These are phyloP conservation scores for Campylomormyrus tamandua DNA, from an alignment of 2,113 vertebrate species.

Conservation along the genomic window DNA sequence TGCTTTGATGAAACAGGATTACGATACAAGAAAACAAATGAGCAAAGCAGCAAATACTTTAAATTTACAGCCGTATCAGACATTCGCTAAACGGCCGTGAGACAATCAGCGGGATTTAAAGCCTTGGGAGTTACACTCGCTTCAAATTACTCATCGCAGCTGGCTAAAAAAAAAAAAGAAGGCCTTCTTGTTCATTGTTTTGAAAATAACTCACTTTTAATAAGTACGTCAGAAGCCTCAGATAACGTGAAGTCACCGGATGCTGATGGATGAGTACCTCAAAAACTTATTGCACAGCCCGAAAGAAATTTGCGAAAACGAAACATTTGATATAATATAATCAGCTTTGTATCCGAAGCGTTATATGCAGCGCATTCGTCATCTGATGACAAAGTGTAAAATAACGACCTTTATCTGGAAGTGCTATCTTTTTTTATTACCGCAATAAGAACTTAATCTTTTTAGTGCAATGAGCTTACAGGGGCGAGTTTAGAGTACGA, in stretches of 20 bases:
- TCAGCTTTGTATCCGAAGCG: neutral
- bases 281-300: neutral
- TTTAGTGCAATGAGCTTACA: neutral
- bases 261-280: conserved; percentile 2
- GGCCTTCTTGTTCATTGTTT: neutral
- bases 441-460: neutral
- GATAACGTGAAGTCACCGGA: neutral
- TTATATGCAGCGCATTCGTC: neutral
- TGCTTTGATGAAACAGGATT: neutral
- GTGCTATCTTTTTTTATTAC: neutral
- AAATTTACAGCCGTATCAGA: neutral
- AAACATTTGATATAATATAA: conserved; percentile 12
- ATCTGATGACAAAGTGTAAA: neutral
- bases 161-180: neutral
- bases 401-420: neutral
- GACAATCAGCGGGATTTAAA: neutral
- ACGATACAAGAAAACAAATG: neutral
- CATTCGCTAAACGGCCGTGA: neutral
- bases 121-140: neutral
- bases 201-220: conserved; percentile 9
- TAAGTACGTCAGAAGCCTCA: neutral
- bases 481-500: neutral
- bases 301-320: neutral
- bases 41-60: neutral
- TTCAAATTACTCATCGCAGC: neutral